phyloP scores from a whole-genome alignment of 2,888 invertebrate genomes.

The Eledone cirrhosa region DNA sequence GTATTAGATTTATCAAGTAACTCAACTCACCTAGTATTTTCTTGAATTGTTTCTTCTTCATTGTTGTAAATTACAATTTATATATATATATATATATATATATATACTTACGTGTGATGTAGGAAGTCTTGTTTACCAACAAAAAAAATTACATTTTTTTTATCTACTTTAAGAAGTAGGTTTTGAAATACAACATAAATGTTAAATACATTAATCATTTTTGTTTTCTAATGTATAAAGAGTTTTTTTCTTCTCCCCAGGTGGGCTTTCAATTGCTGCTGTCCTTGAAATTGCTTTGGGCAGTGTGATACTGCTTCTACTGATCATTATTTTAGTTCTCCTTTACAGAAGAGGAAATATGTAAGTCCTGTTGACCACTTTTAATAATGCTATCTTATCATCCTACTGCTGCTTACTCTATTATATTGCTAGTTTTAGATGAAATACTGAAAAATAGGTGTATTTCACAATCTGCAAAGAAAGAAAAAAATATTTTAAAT shows the following conservation, averaged over 20 bases:
- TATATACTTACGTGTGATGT: background rate
- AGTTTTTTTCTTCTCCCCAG: background rate
- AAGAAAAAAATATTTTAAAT: background rate
- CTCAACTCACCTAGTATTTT: slow-evolving; percentile 1
- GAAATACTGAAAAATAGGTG: background rate
- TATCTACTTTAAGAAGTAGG: background rate
- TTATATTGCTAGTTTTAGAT: background rate
- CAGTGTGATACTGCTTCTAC: background rate
- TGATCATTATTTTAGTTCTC: background rate
- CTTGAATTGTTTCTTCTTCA: background rate
- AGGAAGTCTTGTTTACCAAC: background rate
- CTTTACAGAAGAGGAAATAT: slow-evolving; percentile 14
- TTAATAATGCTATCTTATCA: background rate
- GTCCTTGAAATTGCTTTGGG: background rate
- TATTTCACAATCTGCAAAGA: background rate
- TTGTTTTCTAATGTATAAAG: background rate
- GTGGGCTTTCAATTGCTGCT: background rate
- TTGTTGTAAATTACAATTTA: background rate
- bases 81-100: background rate
- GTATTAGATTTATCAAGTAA: background rate
- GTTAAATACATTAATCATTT: background rate
- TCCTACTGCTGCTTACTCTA: background rate
- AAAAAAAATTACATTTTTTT: background rate
- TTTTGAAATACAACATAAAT: background rate
- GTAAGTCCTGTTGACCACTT: background rate